These are phyloP conservation scores for Drosophila rubida DNA, from an alignment of 2,888 invertebrate species.

Conservation along the genomic window DNA sequence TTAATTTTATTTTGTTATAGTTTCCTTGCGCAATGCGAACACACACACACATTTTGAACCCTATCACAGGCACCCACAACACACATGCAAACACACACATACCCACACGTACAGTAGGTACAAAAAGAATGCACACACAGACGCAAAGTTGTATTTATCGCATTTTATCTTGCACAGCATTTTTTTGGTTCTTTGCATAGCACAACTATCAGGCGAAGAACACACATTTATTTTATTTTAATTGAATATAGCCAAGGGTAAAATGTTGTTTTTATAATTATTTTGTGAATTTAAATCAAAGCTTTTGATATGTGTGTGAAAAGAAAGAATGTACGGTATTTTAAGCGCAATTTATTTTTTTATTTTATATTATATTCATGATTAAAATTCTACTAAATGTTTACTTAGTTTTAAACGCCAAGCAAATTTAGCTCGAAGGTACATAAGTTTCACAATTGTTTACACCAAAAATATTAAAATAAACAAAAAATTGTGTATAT, in stretches of 20 bases:
- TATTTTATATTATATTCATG: conserved; percentile 57
- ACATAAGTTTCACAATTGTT: conserved; percentile 74
- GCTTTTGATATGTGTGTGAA: conserved; percentile 54
- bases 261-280: conserved; percentile 55
- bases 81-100: conserved; percentile 21
- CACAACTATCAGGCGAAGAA: conserved; percentile 37
- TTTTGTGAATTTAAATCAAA: conserved; percentile 48
- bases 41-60: conserved; percentile 28
- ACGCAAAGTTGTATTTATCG: conserved; percentile 65
- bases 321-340: conserved; percentile 43
- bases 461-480: conserved; percentile 77
- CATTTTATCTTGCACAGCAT: conserved; percentile 70
- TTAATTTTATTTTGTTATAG: conserved; percentile 74
- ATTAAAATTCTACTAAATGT: conserved; percentile 68
- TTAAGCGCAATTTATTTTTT: conserved; percentile 58
- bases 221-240: conserved; percentile 20
- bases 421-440: conserved; percentile 65
- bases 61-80: conserved; percentile 1
- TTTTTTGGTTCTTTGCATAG: conserved; percentile 57
- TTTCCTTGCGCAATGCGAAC: conserved; percentile 52
- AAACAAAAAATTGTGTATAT: conserved; percentile 70
- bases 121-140: conserved; percentile 47
- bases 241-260: conserved; percentile 50
- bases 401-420: conserved; percentile 72
- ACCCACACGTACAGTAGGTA: conserved; percentile 48